Conservation (phyloP, 2,797 vertebrate species). For the Champsocephalus esox region DNA sequence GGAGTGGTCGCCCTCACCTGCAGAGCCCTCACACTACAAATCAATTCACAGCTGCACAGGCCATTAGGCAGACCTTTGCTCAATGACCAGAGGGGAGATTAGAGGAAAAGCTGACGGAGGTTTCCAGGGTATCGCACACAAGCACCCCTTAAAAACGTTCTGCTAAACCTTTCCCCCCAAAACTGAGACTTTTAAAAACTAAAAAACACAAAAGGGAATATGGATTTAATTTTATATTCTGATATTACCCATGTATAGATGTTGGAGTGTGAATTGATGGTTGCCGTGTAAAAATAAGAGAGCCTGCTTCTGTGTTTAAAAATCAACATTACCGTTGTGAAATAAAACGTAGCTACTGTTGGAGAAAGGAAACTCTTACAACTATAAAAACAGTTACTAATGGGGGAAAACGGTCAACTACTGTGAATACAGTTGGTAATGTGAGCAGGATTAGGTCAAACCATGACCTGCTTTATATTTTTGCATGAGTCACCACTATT, state of each 20-base stretch:
- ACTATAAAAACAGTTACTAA: conserved; percentile 5
- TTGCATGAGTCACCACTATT: conserved; percentile 48
- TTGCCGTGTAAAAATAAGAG: not conserved
- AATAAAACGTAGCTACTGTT: not conserved
- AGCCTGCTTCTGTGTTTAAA: not conserved
- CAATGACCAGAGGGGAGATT: conserved; percentile 3
- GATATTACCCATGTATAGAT: too few relatives aligned
- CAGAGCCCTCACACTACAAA: conserved; percentile 42
- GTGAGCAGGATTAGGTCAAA: conserved; percentile 47
- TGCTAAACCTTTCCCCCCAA: not conserved
- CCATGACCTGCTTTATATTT: conserved; percentile 36
- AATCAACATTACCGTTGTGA: not conserved
- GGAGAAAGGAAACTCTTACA: conserved; percentile 9
- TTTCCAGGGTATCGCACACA: not conserved
- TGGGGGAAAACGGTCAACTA: conserved; percentile 13
- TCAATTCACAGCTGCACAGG: conserved; percentile 60
- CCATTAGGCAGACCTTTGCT: conserved; percentile 42
- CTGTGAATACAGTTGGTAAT: conserved; percentile 31
- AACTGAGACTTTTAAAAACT: not conserved
- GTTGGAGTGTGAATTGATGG: too few relatives aligned
- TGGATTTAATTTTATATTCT: too few relatives aligned
- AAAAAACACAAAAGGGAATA: not conserved
- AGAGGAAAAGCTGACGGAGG: conserved; percentile 2
- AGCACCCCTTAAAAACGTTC: not conserved
- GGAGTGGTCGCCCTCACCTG: conserved; percentile 57